Conservation (phyloP, 2,113 vertebrate species). For the Hemibagrus wyckioides region DNA sequence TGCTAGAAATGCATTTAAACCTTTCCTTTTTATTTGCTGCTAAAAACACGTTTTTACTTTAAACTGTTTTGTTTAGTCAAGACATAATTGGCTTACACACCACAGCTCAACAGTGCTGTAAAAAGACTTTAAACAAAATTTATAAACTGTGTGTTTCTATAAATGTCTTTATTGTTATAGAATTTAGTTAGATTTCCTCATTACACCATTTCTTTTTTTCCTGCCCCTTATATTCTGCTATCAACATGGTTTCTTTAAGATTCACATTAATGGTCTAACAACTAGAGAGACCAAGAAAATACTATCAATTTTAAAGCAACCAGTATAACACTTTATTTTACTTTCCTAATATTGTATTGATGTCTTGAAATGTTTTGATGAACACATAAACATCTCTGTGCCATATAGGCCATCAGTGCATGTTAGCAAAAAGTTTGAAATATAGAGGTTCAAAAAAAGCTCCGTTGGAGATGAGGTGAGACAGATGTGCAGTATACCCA, state of each 20-base stretch:
- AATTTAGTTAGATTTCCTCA: not conserved
- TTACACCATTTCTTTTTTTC: not conserved
- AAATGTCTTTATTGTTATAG: not conserved
- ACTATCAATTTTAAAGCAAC: not conserved
- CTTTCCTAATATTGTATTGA: not conserved
- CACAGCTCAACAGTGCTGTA: not conserved
- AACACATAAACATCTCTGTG: not conserved
- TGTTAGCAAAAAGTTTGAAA: not conserved
- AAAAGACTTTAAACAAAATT: not conserved
- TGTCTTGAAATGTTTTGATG: not conserved
- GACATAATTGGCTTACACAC: not conserved
- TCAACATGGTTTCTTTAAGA: not conserved
- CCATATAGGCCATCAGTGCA: not conserved
- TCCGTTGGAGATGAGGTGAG: not conserved
- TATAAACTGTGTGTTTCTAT: not conserved
- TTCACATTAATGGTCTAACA: not conserved
- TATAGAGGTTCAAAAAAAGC: not conserved
- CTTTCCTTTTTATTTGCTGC: not conserved
- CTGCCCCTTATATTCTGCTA: not conserved
- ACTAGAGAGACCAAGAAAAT: not conserved
- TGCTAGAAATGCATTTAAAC: slow-evolving; percentile 3
- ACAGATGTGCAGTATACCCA: not conserved
- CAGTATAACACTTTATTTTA: not conserved
- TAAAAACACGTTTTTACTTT: not conserved
- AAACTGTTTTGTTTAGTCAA: not conserved